Evolutionary conservation across 2,888 invertebrate genomes (phyloP), one percentile per base, ranked within the genome.

Genomic region (Mythimna impura): DNA sequence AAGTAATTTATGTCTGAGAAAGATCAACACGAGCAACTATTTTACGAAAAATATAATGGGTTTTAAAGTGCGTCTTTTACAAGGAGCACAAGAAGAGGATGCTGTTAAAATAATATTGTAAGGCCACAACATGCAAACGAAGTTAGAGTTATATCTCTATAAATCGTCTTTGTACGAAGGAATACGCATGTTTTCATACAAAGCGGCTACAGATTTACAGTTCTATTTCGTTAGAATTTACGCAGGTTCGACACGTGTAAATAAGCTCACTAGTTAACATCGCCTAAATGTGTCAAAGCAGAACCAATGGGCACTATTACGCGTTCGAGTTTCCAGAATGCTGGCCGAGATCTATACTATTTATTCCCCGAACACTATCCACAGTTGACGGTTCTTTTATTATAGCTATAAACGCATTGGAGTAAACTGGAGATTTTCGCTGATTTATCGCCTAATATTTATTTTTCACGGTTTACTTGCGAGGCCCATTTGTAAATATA

Each of bases 321-420:
- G 89, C 88, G 88, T 86, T 84, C 87, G 87, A 88, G 88, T 89
- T 92, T 90, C 89, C 89, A 92, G 91, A 92, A 95, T 92, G 90
- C 92, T 91, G 90, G 89, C 91, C 93, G 92, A 91, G 92, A 85
- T 91, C 89, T 90, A 88, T 89, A 90, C 90, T 94, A 92, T 94
- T 94, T 94, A 94, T 94, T 94, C 93, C 89, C 78, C 87, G 91
- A 91, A 92, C 90, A 90, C 93, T 91, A 90, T 91, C 90, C 91
- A 91, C 90, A 87, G 94, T 94, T 93, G 95, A 95, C 95, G 93
- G 94, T 93, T 93, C 92, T 95, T 96, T 96, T 96, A 96, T 95
- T 95, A 94, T 91, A 90, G 94, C 93, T 93, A 94, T 96, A 95
- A 96, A 95, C 91, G 83, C 89, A 83, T 87, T 90, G 90, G 89